These are phyloP conservation scores for Polia nebulosa DNA, from an alignment of 2,888 invertebrate genomes.

Conservation along the genomic window DNA sequence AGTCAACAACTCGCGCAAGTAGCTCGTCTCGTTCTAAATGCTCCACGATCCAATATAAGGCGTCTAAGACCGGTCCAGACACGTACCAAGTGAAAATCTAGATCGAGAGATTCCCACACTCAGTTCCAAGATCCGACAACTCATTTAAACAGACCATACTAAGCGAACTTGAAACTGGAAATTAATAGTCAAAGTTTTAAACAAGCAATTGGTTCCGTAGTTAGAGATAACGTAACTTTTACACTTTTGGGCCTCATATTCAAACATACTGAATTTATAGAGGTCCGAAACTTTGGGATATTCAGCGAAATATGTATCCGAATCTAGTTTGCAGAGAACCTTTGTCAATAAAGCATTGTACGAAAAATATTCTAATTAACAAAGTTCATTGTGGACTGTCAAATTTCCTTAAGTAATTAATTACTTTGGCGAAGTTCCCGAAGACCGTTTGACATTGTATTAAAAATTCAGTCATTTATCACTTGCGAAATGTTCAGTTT, in stretches of 20 bases:
- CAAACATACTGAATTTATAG: conserved; percentile 46
- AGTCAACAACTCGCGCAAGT: conserved; percentile 31
- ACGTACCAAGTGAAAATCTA: conserved; percentile 69
- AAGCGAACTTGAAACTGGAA: conserved; percentile 46
- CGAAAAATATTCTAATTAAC: conserved; percentile 60
- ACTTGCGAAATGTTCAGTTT: conserved; percentile 33
- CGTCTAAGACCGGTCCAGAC: conserved; percentile 65
- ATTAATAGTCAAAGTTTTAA: conserved; percentile 58
- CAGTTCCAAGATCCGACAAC: conserved; percentile 62
- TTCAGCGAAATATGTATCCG: conserved; percentile 20
- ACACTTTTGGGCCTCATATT: conserved; percentile 42
- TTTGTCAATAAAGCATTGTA: conserved; percentile 51
- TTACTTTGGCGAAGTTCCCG: conserved; percentile 58
- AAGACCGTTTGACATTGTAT: conserved; percentile 53
- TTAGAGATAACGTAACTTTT: conserved; percentile 31
- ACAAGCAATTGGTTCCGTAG: conserved; percentile 46
- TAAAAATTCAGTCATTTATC: conserved; percentile 58
- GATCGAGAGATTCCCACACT: conserved; percentile 71
- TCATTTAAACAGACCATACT: conserved; percentile 57
- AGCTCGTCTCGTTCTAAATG: conserved; percentile 47
- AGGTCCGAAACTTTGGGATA: conserved; percentile 29
- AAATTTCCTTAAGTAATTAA: conserved; percentile 63
- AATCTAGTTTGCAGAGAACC: conserved; percentile 17
- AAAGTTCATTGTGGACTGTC: conserved; percentile 58
- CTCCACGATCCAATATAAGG: conserved; percentile 48